A percentile compares a stretch with the other conserved stretches of the same genome.
Evolutionary conservation across 1,140 invertebrate species (phyloP).

Genomic region (Euwallacea fornicatus): DNA sequence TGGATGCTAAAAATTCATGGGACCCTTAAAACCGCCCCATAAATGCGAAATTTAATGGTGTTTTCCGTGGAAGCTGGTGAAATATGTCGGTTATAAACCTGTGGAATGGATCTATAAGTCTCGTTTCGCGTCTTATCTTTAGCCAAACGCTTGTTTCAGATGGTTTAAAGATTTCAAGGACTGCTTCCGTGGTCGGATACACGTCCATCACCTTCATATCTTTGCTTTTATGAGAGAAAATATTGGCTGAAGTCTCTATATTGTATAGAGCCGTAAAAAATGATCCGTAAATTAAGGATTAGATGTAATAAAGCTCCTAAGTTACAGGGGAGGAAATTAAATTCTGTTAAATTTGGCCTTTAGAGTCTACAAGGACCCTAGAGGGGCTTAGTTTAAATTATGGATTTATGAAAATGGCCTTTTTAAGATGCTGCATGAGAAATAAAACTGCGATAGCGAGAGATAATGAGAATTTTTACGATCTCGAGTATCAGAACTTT

Average conservation of each 20-base stretch:
- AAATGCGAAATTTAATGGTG: conserved; percentile 15
- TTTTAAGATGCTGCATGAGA: conserved; percentile 12
- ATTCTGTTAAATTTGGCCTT: conserved; percentile 32
- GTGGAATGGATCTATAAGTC: conserved; percentile 29
- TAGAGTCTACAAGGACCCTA: conserved; percentile 14
- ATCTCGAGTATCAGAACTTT: conserved; percentile 1
- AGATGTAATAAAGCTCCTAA: conserved; percentile 32
- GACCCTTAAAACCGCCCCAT: conserved; percentile 11
- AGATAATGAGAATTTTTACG: conserved; percentile 28
- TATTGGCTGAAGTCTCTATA: not conserved
- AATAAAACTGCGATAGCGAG: conserved; percentile 12
- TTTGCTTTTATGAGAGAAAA: too few species aligned
- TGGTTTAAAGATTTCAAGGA: conserved; percentile 11
- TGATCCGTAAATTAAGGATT: conserved; percentile 32
- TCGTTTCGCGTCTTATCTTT: conserved; percentile 23
- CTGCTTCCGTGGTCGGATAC: too few species aligned
- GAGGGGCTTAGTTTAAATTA: conserved; percentile 23
- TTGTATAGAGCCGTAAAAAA: conserved; percentile 16
- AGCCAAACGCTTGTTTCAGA: conserved; percentile 19
- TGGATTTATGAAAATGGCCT: conserved; percentile 26
- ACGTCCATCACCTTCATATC: too few species aligned
- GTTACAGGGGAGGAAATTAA: conserved; percentile 27
- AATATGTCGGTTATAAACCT: conserved; percentile 33
- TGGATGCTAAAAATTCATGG: conserved; percentile 29
- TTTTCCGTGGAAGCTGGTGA: conserved; percentile 19